Percentiles rank a stretch among this genome's conserved stretches.
phyloP scores from a whole-genome alignment of 1,140 invertebrate genomes.

The Olivierus martensii region DNA sequence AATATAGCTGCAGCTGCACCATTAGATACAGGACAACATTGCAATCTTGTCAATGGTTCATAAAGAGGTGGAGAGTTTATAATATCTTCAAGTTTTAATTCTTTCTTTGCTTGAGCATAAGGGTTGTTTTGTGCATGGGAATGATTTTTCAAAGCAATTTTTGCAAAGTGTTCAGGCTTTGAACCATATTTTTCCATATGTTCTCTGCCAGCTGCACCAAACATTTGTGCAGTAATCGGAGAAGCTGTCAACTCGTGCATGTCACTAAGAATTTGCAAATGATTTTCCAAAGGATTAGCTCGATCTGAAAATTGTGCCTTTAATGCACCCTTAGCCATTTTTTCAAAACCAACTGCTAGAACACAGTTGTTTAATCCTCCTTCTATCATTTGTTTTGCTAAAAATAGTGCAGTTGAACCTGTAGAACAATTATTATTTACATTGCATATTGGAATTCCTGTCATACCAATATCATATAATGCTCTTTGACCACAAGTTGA shows the following conservation, averaged over 20 bases:
- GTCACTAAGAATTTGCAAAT: constrained; percentile 51
- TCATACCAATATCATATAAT: constrained; percentile 88
- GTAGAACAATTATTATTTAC: constrained; percentile 98
- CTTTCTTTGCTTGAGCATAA: constrained; percentile 80
- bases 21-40: constrained; percentile 95
- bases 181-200: constrained; percentile 97
- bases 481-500: constrained; percentile 91
- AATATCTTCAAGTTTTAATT: constrained; percentile 80
- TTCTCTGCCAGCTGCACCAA: constrained; percentile 90
- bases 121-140: constrained; percentile 93
- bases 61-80: constrained; percentile 57
- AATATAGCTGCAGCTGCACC: constrained; percentile 83
- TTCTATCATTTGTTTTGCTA: constrained; percentile 87
- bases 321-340: constrained; percentile 90
- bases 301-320: constrained; percentile 65
- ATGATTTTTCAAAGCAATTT: constrained; percentile 96
- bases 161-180: constrained; percentile 82
- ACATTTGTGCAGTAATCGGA: constrained; percentile 84
- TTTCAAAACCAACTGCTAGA: constrained; percentile 94
- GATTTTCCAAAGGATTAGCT: constrained; percentile 86
- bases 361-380: constrained; percentile 73
- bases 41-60: constrained; percentile 82
- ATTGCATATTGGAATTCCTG: constrained; percentile 94
- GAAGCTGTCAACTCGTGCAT: constrained; percentile 49
- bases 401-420: constrained; percentile 79